A percentile compares a stretch with the other conserved stretches of the same genome.
phyloP scores from a whole-genome alignment of 2,113 vertebrate genomes.

The Gasterosteus aculeatus region DNA sequence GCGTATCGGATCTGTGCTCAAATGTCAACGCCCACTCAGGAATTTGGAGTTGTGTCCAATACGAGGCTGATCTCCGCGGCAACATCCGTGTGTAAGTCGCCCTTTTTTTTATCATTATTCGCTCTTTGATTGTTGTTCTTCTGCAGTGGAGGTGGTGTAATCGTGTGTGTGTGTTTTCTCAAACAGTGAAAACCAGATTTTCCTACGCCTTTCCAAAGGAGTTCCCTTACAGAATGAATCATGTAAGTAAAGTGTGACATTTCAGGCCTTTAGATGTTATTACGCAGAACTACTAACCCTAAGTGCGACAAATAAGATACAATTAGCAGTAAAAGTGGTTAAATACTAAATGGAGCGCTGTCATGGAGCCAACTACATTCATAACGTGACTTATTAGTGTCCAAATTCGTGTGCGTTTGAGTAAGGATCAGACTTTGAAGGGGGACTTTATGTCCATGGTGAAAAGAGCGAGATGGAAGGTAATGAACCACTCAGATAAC shows the following conservation, averaged over 20 bases:
- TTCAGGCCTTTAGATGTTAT: not conserved
- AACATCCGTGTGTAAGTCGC: conserved; percentile 98
- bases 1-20: not conserved
- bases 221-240: conserved; percentile 99
- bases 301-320: not conserved
- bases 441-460: not conserved
- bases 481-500: not conserved
- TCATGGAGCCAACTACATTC: not conserved
- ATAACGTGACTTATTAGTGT: not conserved
- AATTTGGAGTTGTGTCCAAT: conserved; percentile 99
- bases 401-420: too few relatives aligned
- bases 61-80: conserved; percentile 97
- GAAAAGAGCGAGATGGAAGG: not conserved
- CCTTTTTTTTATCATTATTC: not conserved
- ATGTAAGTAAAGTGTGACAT: conserved; percentile 86
- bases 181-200: conserved; percentile 97
- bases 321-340: not conserved
- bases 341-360: not conserved
- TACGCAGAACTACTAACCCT: not conserved
- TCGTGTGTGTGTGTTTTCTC: conserved; percentile 55
- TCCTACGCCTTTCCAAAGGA: conserved; percentile 99
- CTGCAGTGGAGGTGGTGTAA: not conserved
- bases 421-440: not conserved
- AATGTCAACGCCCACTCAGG: conserved; percentile 77
- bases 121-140: not conserved